phyloP scores from a whole-genome alignment of 2,113 vertebrate genomes.

The Corythaixoides concolor region DNA sequence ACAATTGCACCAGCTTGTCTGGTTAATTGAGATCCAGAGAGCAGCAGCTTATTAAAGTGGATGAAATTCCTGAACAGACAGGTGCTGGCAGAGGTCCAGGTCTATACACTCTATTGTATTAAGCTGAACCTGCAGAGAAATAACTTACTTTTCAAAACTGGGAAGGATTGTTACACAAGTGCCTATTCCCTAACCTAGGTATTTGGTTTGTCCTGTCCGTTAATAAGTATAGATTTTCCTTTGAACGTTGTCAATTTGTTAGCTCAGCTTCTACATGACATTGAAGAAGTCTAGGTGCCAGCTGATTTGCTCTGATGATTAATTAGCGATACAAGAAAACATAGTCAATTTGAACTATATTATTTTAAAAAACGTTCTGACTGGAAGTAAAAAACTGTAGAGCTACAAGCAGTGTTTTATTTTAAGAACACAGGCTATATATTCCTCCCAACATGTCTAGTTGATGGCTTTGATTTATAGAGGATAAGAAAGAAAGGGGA shows the following conservation, averaged over 20 bases:
- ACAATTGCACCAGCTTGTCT: conserved; percentile 35
- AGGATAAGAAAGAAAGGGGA: not conserved
- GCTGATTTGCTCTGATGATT: not conserved
- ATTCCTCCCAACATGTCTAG: not conserved
- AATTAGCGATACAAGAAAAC: not conserved
- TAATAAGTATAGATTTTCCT: conserved; percentile 5
- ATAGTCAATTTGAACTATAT: not conserved
- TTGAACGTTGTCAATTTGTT: not conserved
- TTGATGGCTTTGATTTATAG: not conserved
- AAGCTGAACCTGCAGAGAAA: conserved; percentile 25
- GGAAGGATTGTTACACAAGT: not conserved
- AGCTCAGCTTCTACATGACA: not conserved
- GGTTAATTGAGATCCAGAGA: conserved; percentile 55
- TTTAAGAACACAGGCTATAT: not conserved
- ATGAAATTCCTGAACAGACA: conserved; percentile 53
- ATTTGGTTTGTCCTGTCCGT: not conserved
- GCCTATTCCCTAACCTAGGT: not conserved
- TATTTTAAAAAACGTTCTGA: not conserved
- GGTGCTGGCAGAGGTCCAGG: conserved; percentile 43
- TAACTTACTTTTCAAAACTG: not conserved
- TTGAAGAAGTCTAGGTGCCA: not conserved
- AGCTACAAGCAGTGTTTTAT: not conserved
- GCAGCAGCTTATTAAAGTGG: conserved; percentile 55
- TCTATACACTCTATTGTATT: conserved; percentile 37
- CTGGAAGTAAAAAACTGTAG: not conserved